Percentiles rank a stretch among this genome's conserved stretches.
Conservation (phyloP, 2,113 vertebrate species). For the Sisor rabdophorus region DNA sequence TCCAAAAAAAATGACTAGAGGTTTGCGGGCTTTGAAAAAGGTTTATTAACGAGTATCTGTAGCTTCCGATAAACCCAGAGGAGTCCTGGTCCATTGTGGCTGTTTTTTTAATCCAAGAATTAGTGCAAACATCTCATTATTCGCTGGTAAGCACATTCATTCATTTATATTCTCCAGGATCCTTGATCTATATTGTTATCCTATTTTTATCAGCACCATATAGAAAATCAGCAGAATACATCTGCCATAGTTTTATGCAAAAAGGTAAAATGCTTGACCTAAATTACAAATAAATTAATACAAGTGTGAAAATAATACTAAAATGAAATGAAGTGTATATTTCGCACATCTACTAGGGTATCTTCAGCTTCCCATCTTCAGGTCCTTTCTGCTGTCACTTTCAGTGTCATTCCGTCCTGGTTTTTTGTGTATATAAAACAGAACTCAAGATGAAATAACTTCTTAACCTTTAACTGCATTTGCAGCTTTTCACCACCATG, state of each 20-base stretch:
- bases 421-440: neutral
- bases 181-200: neutral
- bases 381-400: slow-evolving; percentile 13
- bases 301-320: neutral
- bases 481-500: slow-evolving; percentile 86
- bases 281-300: slow-evolving; percentile 14
- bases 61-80: neutral
- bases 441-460: neutral
- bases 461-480: slow-evolving; percentile 76
- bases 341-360: neutral
- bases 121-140: slow-evolving; percentile 40
- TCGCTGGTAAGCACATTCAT: slow-evolving; percentile 30
- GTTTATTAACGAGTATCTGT: neutral
- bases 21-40: neutral
- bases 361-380: slow-evolving; percentile 4
- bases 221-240: slow-evolving; percentile 6
- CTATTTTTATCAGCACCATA: slow-evolving; percentile 18
- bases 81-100: neutral
- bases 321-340: neutral
- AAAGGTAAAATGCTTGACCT: slow-evolving; percentile 5
- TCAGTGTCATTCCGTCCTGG: slow-evolving; percentile 8
- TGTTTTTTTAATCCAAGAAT: neutral
- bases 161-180: neutral
- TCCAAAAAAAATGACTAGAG: slow-evolving; percentile 15
- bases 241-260: slow-evolving; percentile 5